Evolutionary conservation across 1,140 invertebrate species (phyloP).

Genomic region (Philotrypesis tridentata): DNA sequence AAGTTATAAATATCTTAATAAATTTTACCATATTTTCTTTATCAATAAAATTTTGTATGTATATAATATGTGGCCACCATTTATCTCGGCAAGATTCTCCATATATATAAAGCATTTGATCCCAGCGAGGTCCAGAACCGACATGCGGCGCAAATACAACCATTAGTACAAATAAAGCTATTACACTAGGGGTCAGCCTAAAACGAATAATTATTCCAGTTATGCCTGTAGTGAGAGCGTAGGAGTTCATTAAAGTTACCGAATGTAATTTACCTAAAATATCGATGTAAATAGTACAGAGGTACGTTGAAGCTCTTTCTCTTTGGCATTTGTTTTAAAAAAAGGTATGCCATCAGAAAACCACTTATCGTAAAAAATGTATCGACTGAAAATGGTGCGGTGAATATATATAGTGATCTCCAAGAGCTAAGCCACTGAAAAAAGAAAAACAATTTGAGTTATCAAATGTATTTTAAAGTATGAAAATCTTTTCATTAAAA

Average conservation of each 20-base stretch:
- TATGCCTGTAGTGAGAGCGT: not conserved
- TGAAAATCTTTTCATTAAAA: not conserved
- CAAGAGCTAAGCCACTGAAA: constrained; percentile 64
- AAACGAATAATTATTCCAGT: constrained; percentile 11
- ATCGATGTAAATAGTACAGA: not conserved
- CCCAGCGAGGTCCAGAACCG: constrained; percentile 70
- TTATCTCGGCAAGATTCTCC: constrained; percentile 66
- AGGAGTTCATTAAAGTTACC: not conserved
- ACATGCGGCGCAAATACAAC: constrained; percentile 65
- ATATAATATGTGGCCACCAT: constrained; percentile 78
- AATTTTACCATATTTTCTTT: constrained; percentile 60
- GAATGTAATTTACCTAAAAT: not conserved
- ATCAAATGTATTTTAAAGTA: not conserved
- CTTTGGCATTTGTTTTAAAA: constrained; percentile 2
- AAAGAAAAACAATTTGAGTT: not conserved
- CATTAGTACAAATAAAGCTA: constrained; percentile 64
- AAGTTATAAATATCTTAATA: constrained; percentile 9
- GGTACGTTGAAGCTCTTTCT: not conserved
- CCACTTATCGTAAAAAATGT: constrained; percentile 77
- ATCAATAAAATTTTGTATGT: constrained; percentile 76
- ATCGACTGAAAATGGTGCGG: constrained; percentile 73
- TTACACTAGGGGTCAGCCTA: constrained; percentile 72
- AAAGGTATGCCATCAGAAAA: constrained; percentile 74
- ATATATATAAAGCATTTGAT: constrained; percentile 51
- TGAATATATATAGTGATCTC: constrained; percentile 59